phyloP scores from a whole-genome alignment of 2,797 vertebrate genomes.

The Chaunax sp. region DNA sequence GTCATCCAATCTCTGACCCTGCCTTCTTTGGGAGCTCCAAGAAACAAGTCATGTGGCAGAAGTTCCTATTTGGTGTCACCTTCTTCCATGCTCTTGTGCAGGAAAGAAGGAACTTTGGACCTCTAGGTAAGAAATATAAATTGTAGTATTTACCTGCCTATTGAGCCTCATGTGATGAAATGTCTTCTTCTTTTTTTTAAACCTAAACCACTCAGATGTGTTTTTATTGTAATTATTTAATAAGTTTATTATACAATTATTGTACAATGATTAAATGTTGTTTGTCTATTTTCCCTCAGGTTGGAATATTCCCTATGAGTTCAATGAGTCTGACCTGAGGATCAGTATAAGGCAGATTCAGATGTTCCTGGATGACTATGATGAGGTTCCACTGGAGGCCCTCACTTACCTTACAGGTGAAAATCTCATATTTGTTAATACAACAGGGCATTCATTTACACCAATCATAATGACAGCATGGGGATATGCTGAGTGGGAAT shows the following conservation, averaged over 20 bases:
- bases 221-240: background rate
- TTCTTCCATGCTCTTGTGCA: slow-evolving; percentile 96
- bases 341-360: slow-evolving; percentile 94
- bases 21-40: slow-evolving; percentile 88
- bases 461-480: background rate
- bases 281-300: slow-evolving; percentile 74
- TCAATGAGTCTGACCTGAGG: slow-evolving; percentile 93
- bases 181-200: background rate
- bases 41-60: slow-evolving; percentile 90
- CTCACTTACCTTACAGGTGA: slow-evolving; percentile 93
- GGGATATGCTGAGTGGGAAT: background rate
- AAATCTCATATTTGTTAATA: background rate
- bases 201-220: background rate
- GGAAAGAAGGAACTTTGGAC: slow-evolving; percentile 93
- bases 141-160: no score
- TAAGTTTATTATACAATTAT: background rate
- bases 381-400: slow-evolving; percentile 90
- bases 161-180: no score
- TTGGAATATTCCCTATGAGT: slow-evolving; percentile 98
- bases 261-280: background rate
- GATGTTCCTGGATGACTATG: slow-evolving; percentile 96
- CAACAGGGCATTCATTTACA: background rate
- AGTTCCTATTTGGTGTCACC: slow-evolving; percentile 91
- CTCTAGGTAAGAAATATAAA: slow-evolving; percentile 84
- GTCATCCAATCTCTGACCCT: slow-evolving; percentile 90